Evolutionary conservation across 2,113 vertebrate species (phyloP), one percentile per base, ranked within the genome.

Genomic region (Kryptolebias marmoratus): DNA sequence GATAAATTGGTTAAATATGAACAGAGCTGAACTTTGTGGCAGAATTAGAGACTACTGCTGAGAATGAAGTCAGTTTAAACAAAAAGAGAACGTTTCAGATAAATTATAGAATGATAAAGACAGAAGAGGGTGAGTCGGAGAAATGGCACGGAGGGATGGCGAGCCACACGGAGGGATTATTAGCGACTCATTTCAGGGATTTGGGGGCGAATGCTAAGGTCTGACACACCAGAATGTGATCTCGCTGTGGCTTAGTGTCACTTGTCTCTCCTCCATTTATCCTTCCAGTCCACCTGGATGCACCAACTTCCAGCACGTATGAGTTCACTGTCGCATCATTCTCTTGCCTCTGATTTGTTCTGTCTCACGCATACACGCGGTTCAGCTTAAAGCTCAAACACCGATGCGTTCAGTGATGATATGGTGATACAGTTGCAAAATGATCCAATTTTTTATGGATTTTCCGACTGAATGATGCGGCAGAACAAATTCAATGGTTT

Each of bases 111-210:
- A 54, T 52, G 55, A 80, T 57, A 73, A 64, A 68, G 57, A 73
- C 27, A 2, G 70, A 64, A 45, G 54, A 53, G 61, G 59, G 44
- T 60, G 71, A 85, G 71, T 78, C 73, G 77, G 68, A 75, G 64
- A 84, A 80, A 81, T 71, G 73, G 73, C n/a, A 81, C 64, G 78
- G 77, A 69, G 54, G 57, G 68, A 76, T 55, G 45, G 71, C 47
- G 75, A 74, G 70, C 60, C 68, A 82, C 84, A 87, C 68, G 68
- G 48, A 79, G 72, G 89, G 88, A 91, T 89, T 88, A 89, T 88
- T 87, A 85, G 68, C 13, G 64, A 75, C 68, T 73, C 32, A 79
- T 73, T 80, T 77, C 32, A 60, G 56, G 87, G 85, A 91, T 90
- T 87, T 86, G 32, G 59, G 54, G 76, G 82, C 39, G 80, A 85